Evolutionary conservation across 2,113 vertebrate species (phyloP).

Genomic region (Urocitellus parryii): DNA sequence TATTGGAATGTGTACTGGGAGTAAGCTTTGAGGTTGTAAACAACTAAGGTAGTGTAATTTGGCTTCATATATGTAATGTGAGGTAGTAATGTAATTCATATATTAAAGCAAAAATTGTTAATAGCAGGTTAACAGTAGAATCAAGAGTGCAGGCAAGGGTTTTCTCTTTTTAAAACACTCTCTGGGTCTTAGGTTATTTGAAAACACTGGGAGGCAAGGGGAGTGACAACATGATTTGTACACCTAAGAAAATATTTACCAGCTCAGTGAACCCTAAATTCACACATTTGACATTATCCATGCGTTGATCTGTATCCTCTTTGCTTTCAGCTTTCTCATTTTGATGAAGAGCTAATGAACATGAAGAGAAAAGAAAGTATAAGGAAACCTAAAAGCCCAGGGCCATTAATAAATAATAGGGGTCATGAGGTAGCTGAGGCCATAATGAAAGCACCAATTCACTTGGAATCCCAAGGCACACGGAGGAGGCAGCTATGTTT

Average conservation of each 20-base stretch:
- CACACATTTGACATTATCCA: neutral
- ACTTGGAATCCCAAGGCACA: neutral
- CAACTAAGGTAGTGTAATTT: conserved; percentile 89
- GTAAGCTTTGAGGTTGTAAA: conserved; percentile 91
- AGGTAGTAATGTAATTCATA: conserved; percentile 90
- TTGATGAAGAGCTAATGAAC: conserved; percentile 28
- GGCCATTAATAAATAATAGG: neutral
- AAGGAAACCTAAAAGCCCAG: neutral
- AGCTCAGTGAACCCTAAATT: neutral
- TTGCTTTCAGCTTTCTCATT: conserved; percentile 40
- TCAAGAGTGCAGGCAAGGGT: conserved; percentile 86
- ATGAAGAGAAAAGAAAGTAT: conserved; percentile 11
- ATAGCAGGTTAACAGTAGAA: conserved; percentile 88
- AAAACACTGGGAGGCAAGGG: conserved; percentile 2
- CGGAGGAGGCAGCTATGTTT: neutral
- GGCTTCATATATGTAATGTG: conserved; percentile 91
- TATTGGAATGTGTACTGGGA: conserved; percentile 94
- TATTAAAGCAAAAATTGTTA: conserved; percentile 91
- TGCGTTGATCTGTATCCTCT: neutral
- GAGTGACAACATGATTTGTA: neutral
- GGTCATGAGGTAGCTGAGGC: neutral
- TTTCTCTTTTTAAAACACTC: conserved; percentile 80
- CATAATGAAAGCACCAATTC: neutral
- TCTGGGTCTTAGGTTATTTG: conserved; percentile 76
- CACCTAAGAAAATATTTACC: conserved; percentile 8